Base-by-base conservation (phyloP, 2,113 vertebrate genomes). In the Illadopsis cleaveri region DNA sequence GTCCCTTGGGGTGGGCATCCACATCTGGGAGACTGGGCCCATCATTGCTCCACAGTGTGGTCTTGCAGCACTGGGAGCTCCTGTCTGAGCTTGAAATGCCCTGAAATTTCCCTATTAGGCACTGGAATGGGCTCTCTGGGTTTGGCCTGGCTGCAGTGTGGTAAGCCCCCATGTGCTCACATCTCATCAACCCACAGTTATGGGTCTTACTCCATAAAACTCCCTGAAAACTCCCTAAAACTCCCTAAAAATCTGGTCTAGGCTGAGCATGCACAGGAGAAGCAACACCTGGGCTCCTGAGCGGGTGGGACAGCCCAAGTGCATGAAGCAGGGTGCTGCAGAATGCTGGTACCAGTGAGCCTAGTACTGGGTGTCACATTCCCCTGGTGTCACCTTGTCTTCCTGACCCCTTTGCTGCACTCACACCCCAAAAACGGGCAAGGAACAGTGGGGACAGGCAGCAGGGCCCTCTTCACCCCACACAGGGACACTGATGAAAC, bases 371-470 rank as follows among this genome's bases (percentile, higher is more conserved):
- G 3, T 38, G 57, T n/a, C 82, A 38, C 78, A 57, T 42, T 54
- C 35, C n/a, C 51, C 31, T 2, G 16, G 6, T 21, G 53, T 44
- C 58, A 58, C 58, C 33, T 27, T 1, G 0, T 33, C 54, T 44
- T 81, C 48, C 65, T 68, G 56, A 31, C 31, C 69, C 40, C 25
- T 3, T 21, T 60, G 77, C 66, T 40, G 61, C 42, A 35, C 53
- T 37, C 61, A 10, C 42, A 21, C 9, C n/a, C 31, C 0, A 0
- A 53, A 37, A 27, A 9, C 4, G 0, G 30, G 22, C 1, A 8
- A 60, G 45, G 15, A 38, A 14, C 44, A 38, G 60, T 24, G 20
- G 76, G 50, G 22, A 64, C 40, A 37, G 48, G 76, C 50, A 72
- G 54, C n/a, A 80, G 58, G 15, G 18, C 40, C 22, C 53, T 45